These are phyloP conservation scores for Melanotus villosus DNA, from an alignment of 2,888 invertebrate genomes.

Conservation along the genomic window DNA sequence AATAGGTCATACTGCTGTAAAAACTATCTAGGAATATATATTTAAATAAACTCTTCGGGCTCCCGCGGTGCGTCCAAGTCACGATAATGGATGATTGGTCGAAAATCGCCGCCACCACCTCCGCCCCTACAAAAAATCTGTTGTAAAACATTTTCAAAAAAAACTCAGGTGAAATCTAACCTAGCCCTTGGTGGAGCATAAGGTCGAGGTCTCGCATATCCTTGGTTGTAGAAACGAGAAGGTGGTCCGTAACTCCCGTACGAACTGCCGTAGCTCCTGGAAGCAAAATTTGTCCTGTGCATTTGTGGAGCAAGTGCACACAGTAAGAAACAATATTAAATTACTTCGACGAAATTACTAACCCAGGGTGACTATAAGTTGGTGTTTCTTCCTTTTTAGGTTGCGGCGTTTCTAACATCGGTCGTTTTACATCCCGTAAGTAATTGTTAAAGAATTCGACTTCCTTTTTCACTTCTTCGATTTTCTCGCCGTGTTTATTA, in stretches of 20 bases:
- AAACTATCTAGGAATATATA: neutral
- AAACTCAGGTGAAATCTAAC: conserved; percentile 44
- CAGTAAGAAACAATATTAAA: conserved; percentile 11
- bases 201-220: conserved; percentile 56
- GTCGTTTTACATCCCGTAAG: conserved; percentile 92
- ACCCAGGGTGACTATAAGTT: conserved; percentile 65
- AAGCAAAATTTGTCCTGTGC: conserved; percentile 37
- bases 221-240: conserved; percentile 71
- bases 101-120: conserved; percentile 83
- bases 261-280: conserved; percentile 64
- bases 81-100: conserved; percentile 92
- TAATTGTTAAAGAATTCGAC: conserved; percentile 99
- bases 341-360: neutral
- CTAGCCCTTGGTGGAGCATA: conserved; percentile 59
- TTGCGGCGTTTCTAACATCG: conserved; percentile 90
- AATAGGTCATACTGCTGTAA: neutral
- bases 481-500: conserved; percentile 97
- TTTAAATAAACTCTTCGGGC: conserved; percentile 87
- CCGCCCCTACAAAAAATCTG: too few species aligned
- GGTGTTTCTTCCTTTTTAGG: conserved; percentile 69
- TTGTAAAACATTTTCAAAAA: conserved; percentile 6
- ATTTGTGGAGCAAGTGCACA: conserved; percentile 29
- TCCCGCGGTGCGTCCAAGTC: conserved; percentile 95
- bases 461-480: conserved; percentile 97
- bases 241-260: conserved; percentile 67